Base-by-base conservation (phyloP, 1,140 invertebrate species). In the Aphelinus certus region DNA sequence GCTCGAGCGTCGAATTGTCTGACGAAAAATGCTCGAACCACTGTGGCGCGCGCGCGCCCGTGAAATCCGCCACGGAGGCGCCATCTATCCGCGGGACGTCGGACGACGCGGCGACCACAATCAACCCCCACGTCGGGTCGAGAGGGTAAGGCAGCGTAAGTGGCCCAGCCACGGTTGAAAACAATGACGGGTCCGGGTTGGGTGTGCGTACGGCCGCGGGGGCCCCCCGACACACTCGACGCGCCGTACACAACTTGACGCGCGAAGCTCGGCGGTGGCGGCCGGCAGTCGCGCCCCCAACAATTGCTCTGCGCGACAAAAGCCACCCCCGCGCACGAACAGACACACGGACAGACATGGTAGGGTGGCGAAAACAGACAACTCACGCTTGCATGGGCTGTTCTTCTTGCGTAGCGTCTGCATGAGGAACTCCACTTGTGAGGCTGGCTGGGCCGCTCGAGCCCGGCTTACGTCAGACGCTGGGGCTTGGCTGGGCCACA, bases 321-420 rank as follows among this genome's bases (percentile, higher is more conserved):
- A 26, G 26, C 26, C 26, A 26, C 26, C 26, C 26, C 26, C 26
- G 26, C 26, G 26, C 26, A 26, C 26, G 26, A 26, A 26, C 26
- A 26, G 26, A 26, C 26, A 26, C 26, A 26, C 26, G 26, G 26
- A 26, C 26, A 26, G 26, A 26, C 58, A 43, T 26, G 26, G 26
- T 43, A 7, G 3, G 42, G 26, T 6, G 58, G 58, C 48, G 3
- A 45, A 56, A 26, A 26, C 2, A 26, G 3, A 57, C 10, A 87
- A 95, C 94, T 95, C 90, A 95, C 94, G 94, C 92, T 95, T 95
- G 88, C 93, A 93, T 84, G 94, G 94, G 88, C 94, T 95, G 82
- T 93, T 95, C 90, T 94, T 95, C 90, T 95, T 95, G 81, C 94
- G 91, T 88, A 95, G 90, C 81, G 94, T 95, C 92, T 95, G 94